These are phyloP conservation scores for Papilio glaucus DNA, from an alignment of 1,140 invertebrate genomes.

Conservation along the genomic window DNA sequence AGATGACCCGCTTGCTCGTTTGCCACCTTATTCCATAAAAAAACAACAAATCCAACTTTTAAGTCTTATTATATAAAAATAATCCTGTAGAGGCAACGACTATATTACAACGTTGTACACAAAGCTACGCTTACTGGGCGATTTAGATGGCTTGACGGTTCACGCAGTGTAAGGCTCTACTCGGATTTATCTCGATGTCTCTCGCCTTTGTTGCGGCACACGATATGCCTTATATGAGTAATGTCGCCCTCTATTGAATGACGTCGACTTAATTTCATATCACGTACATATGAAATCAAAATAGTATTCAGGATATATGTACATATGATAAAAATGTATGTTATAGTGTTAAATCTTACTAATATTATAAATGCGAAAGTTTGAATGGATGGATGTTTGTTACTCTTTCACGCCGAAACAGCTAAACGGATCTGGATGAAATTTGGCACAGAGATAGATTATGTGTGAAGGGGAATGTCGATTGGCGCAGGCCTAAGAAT, in stretches of 20 bases:
- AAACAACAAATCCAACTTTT: not conserved
- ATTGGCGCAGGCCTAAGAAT: no score
- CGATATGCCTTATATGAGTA: constrained; percentile 14
- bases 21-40: not conserved
- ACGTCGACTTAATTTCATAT: constrained; percentile 13
- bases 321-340: no score
- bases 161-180: constrained; percentile 18
- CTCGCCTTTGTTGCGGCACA: constrained; percentile 5
- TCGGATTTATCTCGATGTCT: constrained; percentile 15
- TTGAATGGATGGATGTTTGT: no score
- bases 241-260: constrained; percentile 6
- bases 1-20: not conserved
- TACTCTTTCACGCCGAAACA: no score
- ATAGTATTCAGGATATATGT: no score
- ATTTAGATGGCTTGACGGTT: constrained; percentile 8
- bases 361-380: no score
- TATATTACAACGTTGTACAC: not conserved
- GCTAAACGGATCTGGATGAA: no score
- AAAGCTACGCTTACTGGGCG: constrained; percentile 10
- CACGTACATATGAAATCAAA: not conserved
- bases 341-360: no score
- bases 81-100: not conserved
- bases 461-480: no score
- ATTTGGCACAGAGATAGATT: no score
- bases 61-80: no score